These are phyloP conservation scores for Yponomeuta sedellus DNA, from an alignment of 2,888 invertebrate genomes.

Conservation along the genomic window DNA sequence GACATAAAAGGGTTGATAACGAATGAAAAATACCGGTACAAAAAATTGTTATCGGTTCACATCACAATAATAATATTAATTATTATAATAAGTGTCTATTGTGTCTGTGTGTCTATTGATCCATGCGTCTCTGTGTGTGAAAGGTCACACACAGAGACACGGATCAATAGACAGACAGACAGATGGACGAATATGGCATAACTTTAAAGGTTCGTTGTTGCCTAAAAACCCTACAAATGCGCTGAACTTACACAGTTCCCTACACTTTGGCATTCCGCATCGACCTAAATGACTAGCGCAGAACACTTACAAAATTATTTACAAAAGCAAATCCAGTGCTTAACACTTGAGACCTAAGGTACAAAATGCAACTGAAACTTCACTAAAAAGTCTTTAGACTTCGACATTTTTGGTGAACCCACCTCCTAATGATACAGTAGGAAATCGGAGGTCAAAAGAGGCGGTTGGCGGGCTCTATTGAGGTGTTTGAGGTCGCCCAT, in stretches of 20 bases:
- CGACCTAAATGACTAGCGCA: not conserved
- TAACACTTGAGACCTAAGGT: not conserved
- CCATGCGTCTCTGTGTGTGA: no score
- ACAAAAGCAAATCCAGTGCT: not conserved
- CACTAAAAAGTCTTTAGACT: not conserved
- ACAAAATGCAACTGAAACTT: not conserved
- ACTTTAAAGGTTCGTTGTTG: no score
- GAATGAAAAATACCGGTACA: no score
- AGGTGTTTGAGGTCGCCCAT: not conserved
- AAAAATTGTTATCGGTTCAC: no score
- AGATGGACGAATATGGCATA: no score
- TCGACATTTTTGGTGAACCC: not conserved
- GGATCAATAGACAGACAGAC: no score
- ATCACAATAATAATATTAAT: no score
- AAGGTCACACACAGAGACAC: no score
- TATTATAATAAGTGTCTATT: no score
- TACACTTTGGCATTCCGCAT: not conserved
- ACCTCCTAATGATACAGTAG: not conserved
- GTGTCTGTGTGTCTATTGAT: no score
- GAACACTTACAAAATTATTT: not conserved
- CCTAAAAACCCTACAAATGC: no score
- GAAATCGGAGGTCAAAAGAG: not conserved
- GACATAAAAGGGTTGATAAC: no score
- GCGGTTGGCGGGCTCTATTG: not conserved
- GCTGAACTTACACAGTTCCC: not conserved